A percentile compares a stretch with the other conserved stretches of the same genome.
Conservation (phyloP, 2,888 invertebrate species). For the Colletes collaris region DNA sequence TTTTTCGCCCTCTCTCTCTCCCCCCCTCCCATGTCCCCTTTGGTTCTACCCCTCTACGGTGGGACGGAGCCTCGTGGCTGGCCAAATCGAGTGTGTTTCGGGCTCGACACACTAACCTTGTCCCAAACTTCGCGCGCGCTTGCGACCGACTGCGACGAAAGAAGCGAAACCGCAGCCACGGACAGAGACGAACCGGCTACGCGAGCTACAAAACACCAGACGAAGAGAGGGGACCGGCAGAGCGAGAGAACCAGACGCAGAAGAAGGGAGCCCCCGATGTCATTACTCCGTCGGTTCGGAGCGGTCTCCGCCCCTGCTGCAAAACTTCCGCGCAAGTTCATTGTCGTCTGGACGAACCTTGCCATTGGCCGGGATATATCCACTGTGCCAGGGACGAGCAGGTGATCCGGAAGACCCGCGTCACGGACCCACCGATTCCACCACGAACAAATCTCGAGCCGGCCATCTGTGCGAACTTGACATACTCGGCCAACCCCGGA, state of each 20-base stretch:
- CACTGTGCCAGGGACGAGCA: constrained; percentile 32
- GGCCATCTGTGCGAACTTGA: too few species aligned
- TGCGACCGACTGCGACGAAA: constrained; percentile 18
- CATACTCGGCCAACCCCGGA: too few species aligned
- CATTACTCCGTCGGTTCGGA: constrained; percentile 54
- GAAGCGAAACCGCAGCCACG: constrained; percentile 12
- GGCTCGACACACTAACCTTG: constrained; percentile 77
- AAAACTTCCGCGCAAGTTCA: constrained; percentile 65
- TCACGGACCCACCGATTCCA: background rate
- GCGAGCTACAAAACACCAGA: background rate
- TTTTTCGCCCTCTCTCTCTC: constrained; percentile 1
- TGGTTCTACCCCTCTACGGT: background rate
- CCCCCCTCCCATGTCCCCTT: constrained; percentile 1
- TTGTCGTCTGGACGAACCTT: constrained; percentile 66
- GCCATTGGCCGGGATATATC: constrained; percentile 50
- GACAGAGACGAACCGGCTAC: background rate
- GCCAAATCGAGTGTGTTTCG: constrained; percentile 66
- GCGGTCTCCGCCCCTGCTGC: constrained; percentile 37
- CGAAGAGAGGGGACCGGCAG: constrained; percentile 2
- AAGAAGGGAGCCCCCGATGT: constrained; percentile 43
- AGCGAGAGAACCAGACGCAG: background rate
- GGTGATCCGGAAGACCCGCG: constrained; percentile 52
- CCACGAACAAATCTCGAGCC: too few species aligned
- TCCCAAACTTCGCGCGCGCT: constrained; percentile 69
- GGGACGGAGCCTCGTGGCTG: constrained; percentile 23